Evolutionary conservation across 30 jellyfish, hydroid and myxozoan genomes (phyloP).

Genomic region (Morbakka virulenta): DNA sequence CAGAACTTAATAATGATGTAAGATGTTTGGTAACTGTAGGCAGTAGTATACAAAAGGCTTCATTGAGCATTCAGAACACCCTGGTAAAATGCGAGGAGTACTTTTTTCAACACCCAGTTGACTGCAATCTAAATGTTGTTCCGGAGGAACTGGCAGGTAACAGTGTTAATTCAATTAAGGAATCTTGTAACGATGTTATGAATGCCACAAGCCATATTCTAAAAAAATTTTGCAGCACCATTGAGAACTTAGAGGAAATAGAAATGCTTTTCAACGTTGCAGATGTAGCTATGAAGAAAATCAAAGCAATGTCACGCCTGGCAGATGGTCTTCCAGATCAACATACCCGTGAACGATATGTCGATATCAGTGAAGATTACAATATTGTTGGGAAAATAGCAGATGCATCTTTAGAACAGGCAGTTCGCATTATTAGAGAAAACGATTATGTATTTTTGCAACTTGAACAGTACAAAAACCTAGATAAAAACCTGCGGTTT

Average conservation of each 20-base stretch:
- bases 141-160: neutral
- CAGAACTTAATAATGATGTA: neutral
- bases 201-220: neutral
- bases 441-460: neutral
- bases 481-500: too few species aligned
- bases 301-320: neutral
- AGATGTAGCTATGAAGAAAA: neutral
- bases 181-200: neutral
- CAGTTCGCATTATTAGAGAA: neutral
- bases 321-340: neutral
- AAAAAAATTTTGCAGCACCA: neutral
- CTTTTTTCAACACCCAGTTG: neutral
- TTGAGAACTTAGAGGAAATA: neutral
- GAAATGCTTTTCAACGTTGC: neutral
- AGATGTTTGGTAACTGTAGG: neutral
- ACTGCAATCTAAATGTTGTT: neutral
- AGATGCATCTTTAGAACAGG: neutral
- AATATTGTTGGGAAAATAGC: neutral
- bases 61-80: neutral
- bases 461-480: neutral
- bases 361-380: neutral
- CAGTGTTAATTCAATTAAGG: too few species aligned
- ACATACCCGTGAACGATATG: neutral
- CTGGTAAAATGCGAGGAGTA: neutral
- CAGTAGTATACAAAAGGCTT: neutral